Percentiles rank a stretch among this genome's conserved stretches.
Evolutionary conservation across 2,888 invertebrate species (phyloP).

Genomic region (Dolomedes plantarius): DNA sequence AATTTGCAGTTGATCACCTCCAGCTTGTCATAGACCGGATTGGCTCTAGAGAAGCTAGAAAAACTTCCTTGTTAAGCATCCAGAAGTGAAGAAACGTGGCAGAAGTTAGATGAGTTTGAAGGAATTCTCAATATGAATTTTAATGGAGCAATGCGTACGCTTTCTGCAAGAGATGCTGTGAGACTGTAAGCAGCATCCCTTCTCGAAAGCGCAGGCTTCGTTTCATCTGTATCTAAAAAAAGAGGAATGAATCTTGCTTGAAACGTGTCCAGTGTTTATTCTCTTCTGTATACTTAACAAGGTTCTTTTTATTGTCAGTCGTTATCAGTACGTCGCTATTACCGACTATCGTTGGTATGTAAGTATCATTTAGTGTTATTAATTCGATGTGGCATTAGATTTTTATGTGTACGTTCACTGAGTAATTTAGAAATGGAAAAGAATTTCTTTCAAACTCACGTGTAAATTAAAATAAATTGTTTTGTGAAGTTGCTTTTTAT

Average conservation of each 20-base stretch:
- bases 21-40: background rate
- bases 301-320: too few relatives aligned
- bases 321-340: too few relatives aligned
- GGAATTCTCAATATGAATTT: too few relatives aligned
- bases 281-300: background rate
- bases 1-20: background rate
- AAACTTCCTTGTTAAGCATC: slow-evolving; percentile 1
- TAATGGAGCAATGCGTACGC: slow-evolving; percentile 1
- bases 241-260: background rate
- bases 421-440: too few relatives aligned
- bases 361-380: too few relatives aligned
- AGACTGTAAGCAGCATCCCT: background rate
- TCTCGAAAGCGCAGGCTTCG: background rate
- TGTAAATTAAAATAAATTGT: too few relatives aligned
- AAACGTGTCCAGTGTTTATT: background rate
- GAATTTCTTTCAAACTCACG: too few relatives aligned
- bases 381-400: too few relatives aligned
- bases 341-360: too few relatives aligned
- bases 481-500: too few relatives aligned
- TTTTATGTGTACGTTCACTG: too few relatives aligned
- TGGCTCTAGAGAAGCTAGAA: too few relatives aligned
- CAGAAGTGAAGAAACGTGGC: background rate
- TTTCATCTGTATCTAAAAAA: background rate
- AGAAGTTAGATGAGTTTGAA: background rate
- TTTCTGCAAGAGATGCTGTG: background rate